A percentile compares a stretch with the other conserved stretches of the same genome.
Conservation (phyloP, 64 coral and sea anemone species). For the Montipora foliosa region DNA sequence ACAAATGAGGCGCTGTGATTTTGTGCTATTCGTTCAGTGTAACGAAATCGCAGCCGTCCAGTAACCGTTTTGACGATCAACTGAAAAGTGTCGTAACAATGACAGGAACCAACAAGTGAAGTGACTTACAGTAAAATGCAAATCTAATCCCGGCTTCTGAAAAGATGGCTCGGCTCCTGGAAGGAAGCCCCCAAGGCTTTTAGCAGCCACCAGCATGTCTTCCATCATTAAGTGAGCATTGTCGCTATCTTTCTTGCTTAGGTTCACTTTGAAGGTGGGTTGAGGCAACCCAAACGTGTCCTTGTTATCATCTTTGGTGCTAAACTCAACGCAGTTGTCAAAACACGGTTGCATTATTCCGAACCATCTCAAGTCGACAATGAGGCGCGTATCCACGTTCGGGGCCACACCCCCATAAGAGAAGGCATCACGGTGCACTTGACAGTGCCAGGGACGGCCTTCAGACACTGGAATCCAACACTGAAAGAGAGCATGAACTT, state of each 20-base stretch:
- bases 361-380: constrained; percentile 57
- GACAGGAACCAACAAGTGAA: neutral
- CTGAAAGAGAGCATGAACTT: neutral
- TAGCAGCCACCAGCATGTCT: constrained; percentile 19
- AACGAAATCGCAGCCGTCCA: too few relatives aligned
- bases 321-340: constrained; percentile 38
- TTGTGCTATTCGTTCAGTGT: too few relatives aligned
- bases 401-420: constrained; percentile 14
- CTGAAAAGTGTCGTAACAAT: too few relatives aligned
- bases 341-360: constrained; percentile 3
- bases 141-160: constrained; percentile 26
- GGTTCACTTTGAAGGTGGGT: constrained; percentile 20
- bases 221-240: constrained; percentile 22
- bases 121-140: constrained; percentile 33
- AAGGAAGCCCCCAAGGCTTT: neutral
- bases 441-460: constrained; percentile 46
- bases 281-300: constrained; percentile 44
- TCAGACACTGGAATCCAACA: constrained; percentile 50
- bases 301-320: neutral
- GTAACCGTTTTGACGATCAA: too few relatives aligned
- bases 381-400: constrained; percentile 15
- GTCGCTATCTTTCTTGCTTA: neutral
- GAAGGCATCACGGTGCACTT: constrained; percentile 46
- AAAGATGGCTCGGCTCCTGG: constrained; percentile 40
- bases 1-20: too few relatives aligned